phyloP scores from a whole-genome alignment of 2,888 invertebrate species.

The Cremastinae sp. region DNA sequence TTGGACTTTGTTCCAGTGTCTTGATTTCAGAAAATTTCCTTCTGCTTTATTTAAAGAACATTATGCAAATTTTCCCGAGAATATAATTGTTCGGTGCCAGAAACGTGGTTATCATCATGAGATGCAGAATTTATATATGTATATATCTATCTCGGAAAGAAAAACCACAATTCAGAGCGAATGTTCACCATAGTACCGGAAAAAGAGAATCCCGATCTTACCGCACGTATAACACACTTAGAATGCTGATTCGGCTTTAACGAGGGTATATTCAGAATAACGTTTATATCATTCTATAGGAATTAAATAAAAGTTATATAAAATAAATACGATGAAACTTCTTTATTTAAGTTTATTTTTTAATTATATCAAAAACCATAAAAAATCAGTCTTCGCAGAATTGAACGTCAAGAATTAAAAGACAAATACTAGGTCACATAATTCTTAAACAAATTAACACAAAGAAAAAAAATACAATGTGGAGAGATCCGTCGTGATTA shows the following conservation, averaged over 20 bases:
- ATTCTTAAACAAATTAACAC: too few relatives aligned
- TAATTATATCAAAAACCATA: too few relatives aligned
- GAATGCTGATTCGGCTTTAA: slow-evolving; percentile 59
- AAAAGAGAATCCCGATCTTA: slow-evolving; percentile 3
- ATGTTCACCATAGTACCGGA: too few relatives aligned
- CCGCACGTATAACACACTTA: slow-evolving; percentile 35
- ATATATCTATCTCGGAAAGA: background rate
- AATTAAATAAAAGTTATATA: slow-evolving; percentile 54
- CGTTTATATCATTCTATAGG: slow-evolving; percentile 55
- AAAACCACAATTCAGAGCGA: background rate
- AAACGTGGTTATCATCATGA: background rate
- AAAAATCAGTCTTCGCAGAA: too few relatives aligned
- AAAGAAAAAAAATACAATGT: too few relatives aligned
- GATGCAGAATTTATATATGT: background rate
- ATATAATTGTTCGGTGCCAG: slow-evolving; percentile 41
- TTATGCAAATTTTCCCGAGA: slow-evolving; percentile 53
- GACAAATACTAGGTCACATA: too few relatives aligned
- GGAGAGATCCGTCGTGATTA: too few relatives aligned
- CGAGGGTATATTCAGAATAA: slow-evolving; percentile 58
- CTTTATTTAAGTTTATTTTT: background rate
- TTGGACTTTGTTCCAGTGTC: background rate
- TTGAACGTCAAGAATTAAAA: too few relatives aligned
- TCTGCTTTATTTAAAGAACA: slow-evolving; percentile 1
- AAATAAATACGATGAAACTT: slow-evolving; percentile 18
- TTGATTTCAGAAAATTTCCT: background rate